phyloP scores from a whole-genome alignment of 2,888 invertebrate species.

The Macrophya alboannulata region DNA sequence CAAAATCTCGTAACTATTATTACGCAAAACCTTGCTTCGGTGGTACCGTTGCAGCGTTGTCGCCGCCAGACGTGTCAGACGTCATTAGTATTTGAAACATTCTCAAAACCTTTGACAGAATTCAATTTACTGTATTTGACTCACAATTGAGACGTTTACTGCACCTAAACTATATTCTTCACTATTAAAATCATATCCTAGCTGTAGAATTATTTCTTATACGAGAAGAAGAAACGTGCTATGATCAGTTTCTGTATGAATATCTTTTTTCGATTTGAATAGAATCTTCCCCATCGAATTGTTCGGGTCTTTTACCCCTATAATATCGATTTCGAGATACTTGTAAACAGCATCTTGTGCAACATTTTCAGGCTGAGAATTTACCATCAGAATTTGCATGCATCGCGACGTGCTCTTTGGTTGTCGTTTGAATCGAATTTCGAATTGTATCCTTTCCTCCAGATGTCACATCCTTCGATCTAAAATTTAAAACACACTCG shows the following conservation, averaged over 20 bases:
- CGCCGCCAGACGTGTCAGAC: conserved; percentile 16
- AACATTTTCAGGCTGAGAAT: conserved; percentile 19
- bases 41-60: not conserved
- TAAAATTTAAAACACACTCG: conserved; percentile 44
- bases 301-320: not conserved
- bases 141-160: not conserved
- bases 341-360: conserved; percentile 42
- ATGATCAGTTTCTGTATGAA: not conserved
- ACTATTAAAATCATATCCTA: not conserved
- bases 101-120: not conserved
- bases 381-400: conserved; percentile 43
- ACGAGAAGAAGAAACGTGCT: not conserved
- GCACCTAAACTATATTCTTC: no score
- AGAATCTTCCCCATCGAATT: not conserved
- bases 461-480: conserved; percentile 45
- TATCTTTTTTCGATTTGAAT: conserved; percentile 20
- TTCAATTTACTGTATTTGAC: not conserved
- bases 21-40: not conserved
- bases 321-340: conserved; percentile 34
- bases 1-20: not conserved
- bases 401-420: conserved; percentile 35
- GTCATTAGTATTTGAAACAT: conserved; percentile 27
- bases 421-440: conserved; percentile 27
- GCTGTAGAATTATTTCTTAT: not conserved
- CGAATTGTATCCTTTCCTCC: conserved; percentile 46